Base-by-base conservation (phyloP, 2,888 invertebrate species). In the Julus scanicus region DNA sequence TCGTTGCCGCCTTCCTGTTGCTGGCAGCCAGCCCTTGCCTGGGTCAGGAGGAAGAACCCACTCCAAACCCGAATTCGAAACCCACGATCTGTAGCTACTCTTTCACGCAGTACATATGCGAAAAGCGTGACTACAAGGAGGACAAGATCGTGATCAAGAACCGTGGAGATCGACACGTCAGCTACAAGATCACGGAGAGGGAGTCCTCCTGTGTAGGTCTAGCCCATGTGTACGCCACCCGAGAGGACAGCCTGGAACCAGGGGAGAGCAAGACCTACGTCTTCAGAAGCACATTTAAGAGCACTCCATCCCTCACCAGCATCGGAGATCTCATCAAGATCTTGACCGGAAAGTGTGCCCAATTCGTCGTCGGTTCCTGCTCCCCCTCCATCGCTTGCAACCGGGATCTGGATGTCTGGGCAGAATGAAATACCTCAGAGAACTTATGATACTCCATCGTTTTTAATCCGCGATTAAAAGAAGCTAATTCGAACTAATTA, bases 341-440 rank as follows among this genome's bases (percentile, higher is more conserved):
- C n/a, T 80, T 80, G 29, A 29, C 80, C n/a, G 80, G 80, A 5
- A 80, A 29, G 29, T 80, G 80, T 15, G 29, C n/a, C 29, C 80
- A 20, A 13, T 80, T 80, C 80, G 20, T 20, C 5, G 29, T 80
- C n/a, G 20, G 29, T 15, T 5, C 20, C 29, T 80, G 80, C 29
- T 80, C 80, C 29, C 48, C 48, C 48, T 80, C 80, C 29, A 80
- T 80, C n/a, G 5, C 80, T 13, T 80, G 80, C 29, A n/a, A 29
- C 80, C n/a, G 29, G n/a, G 80, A 80, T n/a, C n/a, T 80, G 20
- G 80, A 80, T 15, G 80, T 80, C 80, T 80, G 80, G 80, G 80
- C 29, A 5, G 80, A 80, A 80, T n/a, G 48, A 48, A 48, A 48
- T 48, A 5, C 48, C 48, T 48, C 48, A 5, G 48, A n/a, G n/a